Percentiles rank a stretch among this genome's conserved stretches.
These are phyloP conservation scores for Eristalis arbustorum DNA, from an alignment of 2,888 invertebrate species.

Conservation along the genomic window DNA sequence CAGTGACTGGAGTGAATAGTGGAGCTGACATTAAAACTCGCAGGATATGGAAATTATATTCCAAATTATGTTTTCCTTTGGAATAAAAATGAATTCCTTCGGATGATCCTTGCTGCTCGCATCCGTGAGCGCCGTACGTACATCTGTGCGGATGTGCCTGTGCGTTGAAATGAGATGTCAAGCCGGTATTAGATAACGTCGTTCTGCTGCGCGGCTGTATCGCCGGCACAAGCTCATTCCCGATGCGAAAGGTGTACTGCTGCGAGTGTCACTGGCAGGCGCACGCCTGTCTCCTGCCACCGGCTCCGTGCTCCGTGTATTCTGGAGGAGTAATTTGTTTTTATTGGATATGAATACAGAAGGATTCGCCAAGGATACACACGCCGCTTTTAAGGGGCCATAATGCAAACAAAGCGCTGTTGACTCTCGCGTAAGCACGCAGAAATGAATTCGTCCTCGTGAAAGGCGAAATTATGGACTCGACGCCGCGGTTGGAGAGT, in stretches of 20 bases:
- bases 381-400: neutral
- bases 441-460: neutral
- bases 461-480: constrained; percentile 14
- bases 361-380: constrained; percentile 26
- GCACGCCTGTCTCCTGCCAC: neutral
- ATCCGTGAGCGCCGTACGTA: neutral
- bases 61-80: constrained; percentile 52
- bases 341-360: constrained; percentile 45
- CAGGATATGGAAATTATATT: constrained; percentile 56
- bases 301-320: constrained; percentile 13
- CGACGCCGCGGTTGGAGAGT: neutral
- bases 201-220: constrained; percentile 15
- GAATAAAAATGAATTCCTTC: constrained; percentile 44
- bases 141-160: neutral
- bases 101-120: neutral
- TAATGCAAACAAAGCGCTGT: constrained; percentile 48
- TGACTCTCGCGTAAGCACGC: constrained; percentile 29
- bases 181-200: constrained; percentile 31
- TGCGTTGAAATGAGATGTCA: constrained; percentile 52
- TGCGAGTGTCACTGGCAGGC: neutral
- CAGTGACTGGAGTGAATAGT: neutral
- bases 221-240: constrained; percentile 20
- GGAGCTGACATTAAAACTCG: constrained; percentile 39
- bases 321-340: constrained; percentile 50
- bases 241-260: constrained; percentile 42